Evolutionary conservation across 2,797 vertebrate genomes (phyloP).

Genomic region (Sparidentex hasta): DNA sequence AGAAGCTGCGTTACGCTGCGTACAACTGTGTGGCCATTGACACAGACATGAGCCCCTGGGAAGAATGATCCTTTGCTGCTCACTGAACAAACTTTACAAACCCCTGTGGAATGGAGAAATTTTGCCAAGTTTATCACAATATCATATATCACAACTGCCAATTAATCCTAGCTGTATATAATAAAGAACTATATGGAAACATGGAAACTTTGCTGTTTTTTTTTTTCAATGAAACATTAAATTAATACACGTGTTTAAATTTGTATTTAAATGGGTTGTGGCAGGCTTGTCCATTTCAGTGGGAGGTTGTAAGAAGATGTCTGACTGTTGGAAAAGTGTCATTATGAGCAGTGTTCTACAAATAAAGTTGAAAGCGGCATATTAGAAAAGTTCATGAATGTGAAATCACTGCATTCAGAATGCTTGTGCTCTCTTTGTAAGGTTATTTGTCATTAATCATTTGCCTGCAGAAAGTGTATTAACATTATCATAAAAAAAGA

Average conservation of each 20-base stretch:
- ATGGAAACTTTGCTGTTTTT: conserved; percentile 6
- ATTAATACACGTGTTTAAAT: neutral
- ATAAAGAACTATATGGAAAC: conserved; percentile 73
- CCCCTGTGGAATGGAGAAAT: conserved; percentile 42
- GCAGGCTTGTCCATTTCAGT: neutral
- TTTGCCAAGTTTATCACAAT: conserved; percentile 49
- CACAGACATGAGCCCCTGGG: conserved; percentile 98
- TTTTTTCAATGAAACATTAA: neutral
- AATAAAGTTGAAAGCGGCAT: neutral
- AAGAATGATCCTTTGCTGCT: conserved; percentile 88
- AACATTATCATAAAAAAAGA: no score
- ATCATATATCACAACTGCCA: conserved; percentile 67
- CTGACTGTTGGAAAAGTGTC: neutral
- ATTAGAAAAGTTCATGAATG: neutral
- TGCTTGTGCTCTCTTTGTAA: no score
- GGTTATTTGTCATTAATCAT: no score
- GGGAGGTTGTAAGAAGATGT: neutral
- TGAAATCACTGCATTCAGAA: neutral
- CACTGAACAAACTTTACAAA: conserved; percentile 48
- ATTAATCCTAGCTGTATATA: conserved; percentile 74
- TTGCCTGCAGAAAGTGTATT: no score
- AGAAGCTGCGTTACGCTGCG: conserved; percentile 97
- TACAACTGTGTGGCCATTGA: conserved; percentile 99
- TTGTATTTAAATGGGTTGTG: neutral
- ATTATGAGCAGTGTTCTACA: neutral